These are phyloP conservation scores for Harpegnathos saltator DNA, from an alignment of 1,140 invertebrate genomes.

Conservation along the genomic window DNA sequence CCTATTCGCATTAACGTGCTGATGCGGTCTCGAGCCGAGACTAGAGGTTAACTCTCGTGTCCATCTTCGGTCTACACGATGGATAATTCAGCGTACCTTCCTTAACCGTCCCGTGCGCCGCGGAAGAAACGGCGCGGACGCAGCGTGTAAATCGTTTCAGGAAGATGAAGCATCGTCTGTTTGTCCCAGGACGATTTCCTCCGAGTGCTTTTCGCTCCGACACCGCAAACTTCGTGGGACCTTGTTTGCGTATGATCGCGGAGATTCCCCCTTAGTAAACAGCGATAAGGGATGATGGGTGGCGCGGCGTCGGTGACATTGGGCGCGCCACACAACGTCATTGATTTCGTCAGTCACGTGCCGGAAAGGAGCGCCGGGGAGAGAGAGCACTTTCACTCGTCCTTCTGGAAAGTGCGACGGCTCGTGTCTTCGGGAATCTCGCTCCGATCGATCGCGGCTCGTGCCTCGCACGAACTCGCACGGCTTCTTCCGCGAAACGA, in stretches of 20 bases:
- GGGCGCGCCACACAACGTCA: neutral
- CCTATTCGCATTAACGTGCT: conserved; percentile 73
- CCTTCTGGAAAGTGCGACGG: neutral
- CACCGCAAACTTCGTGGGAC: conserved; percentile 35
- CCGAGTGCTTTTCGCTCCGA: conserved; percentile 19
- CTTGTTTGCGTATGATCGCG: conserved; percentile 48
- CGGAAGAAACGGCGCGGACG: conserved; percentile 63
- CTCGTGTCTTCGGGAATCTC: too few relatives aligned
- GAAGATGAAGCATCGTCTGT: conserved; percentile 51
- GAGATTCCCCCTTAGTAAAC: conserved; percentile 25
- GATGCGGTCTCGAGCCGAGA: conserved; percentile 71
- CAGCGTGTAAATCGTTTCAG: conserved; percentile 57
- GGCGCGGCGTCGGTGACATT: neutral
- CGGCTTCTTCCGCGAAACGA: too few relatives aligned
- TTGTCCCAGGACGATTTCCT: conserved; percentile 53
- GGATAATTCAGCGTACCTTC: conserved; percentile 79
- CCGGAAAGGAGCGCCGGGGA: neutral
- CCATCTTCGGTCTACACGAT: conserved; percentile 75
- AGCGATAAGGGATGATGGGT: neutral
- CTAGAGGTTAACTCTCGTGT: conserved; percentile 77
- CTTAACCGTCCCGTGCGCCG: conserved; percentile 69
- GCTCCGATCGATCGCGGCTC: neutral
- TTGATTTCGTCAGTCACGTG: conserved; percentile 11
- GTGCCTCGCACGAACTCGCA: too few relatives aligned
- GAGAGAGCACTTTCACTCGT: conserved; percentile 10